Conservation (phyloP, 2,888 invertebrate genomes). For the Tuberolachnus salignus region DNA sequence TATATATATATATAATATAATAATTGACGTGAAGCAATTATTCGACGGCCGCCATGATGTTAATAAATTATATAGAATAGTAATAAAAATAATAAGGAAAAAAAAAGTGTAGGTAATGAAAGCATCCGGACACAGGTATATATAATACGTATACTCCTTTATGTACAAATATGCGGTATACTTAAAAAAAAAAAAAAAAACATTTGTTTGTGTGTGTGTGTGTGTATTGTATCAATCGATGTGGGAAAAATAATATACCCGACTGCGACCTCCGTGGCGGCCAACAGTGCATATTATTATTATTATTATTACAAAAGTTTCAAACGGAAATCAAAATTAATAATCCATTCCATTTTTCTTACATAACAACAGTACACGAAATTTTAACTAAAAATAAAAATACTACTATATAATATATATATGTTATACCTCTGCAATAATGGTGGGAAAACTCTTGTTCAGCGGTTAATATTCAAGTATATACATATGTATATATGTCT, state of each 20-base stretch:
- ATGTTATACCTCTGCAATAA: background rate
- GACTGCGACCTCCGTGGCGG: background rate
- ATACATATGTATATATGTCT: no score
- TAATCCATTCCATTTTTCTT: background rate
- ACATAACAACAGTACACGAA: slow-evolving; percentile 7
- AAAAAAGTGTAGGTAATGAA: slow-evolving; percentile 38
- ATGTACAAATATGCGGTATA: background rate
- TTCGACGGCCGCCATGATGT: slow-evolving; percentile 50
- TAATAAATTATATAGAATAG: slow-evolving; percentile 46
- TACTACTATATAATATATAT: background rate
- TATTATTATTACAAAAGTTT: slow-evolving; percentile 25
- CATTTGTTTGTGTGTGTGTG: no score
- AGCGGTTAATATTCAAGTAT: background rate
- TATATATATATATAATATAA: background rate
- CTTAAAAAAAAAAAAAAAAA: no score
- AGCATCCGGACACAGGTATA: slow-evolving; percentile 43
- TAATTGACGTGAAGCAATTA: slow-evolving; percentile 55
- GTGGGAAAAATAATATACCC: slow-evolving; percentile 40
- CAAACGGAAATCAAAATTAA: slow-evolving; percentile 37
- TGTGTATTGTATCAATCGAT: slow-evolving; percentile 23
- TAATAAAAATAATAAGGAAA: slow-evolving; percentile 35
- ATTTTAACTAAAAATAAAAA: slow-evolving; percentile 4
- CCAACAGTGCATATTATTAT: background rate
- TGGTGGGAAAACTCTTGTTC: slow-evolving; percentile 25
- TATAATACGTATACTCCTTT: background rate